Conservation (phyloP, 2,113 vertebrate species). For the Amazona guildingii region DNA sequence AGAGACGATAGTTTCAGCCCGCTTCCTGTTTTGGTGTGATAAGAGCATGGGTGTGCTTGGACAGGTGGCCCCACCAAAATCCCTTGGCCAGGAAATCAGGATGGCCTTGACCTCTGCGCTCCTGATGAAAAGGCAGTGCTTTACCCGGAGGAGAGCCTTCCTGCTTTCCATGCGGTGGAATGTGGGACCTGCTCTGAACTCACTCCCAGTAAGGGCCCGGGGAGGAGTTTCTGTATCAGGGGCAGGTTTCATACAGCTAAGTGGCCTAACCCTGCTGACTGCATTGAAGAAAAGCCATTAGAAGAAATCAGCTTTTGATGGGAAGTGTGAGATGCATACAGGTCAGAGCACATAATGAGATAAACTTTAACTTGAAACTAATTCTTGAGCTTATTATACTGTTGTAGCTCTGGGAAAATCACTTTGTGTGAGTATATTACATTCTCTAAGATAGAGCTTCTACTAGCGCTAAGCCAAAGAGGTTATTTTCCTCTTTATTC, state of each 20-base stretch:
- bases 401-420: conserved; percentile 33
- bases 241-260: background rate
- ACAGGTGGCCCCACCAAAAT: background rate
- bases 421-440: background rate
- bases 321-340: conserved; percentile 21
- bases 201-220: background rate
- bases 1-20: background rate
- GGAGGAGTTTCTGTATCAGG: background rate
- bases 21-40: background rate
- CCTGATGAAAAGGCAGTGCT: background rate
- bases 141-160: background rate
- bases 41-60: background rate
- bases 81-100: background rate
- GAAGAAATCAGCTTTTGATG: conserved; percentile 41
- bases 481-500: conserved; percentile 53
- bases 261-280: background rate
- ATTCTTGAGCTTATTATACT: conserved; percentile 52
- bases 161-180: background rate
- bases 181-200: background rate
- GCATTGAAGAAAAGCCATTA: background rate
- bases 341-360: conserved; percentile 54
- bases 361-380: conserved; percentile 55
- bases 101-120: background rate
- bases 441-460: background rate
- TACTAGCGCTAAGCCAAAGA: background rate